These are phyloP conservation scores for Cynoglossus semilaevis DNA, from an alignment of 2,113 vertebrate genomes.

Conservation along the genomic window DNA sequence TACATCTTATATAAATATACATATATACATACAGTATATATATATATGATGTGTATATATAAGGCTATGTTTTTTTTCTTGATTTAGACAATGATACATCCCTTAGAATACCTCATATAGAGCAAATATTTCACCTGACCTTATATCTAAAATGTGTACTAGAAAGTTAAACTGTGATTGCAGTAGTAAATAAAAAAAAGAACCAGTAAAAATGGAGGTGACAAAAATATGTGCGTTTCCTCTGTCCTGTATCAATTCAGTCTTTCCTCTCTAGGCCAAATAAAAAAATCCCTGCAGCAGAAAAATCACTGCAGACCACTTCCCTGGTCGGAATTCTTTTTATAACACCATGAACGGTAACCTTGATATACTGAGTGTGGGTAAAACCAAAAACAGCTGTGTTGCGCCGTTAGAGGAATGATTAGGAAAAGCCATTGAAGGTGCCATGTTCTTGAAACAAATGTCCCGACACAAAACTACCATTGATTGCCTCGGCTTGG, in stretches of 20 bases:
- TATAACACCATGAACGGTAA: slow-evolving; percentile 26
- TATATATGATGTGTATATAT: too few relatives aligned
- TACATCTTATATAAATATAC: too few relatives aligned
- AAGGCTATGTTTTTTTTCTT: too few relatives aligned
- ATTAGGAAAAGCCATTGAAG: slow-evolving; percentile 24
- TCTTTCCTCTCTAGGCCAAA: slow-evolving; percentile 58
- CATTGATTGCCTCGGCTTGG: slow-evolving; percentile 15
- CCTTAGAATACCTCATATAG: too few relatives aligned
- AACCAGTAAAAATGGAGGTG: too few relatives aligned
- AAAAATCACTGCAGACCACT: slow-evolving; percentile 53
- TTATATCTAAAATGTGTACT: too few relatives aligned
- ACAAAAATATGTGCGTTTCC: too few relatives aligned
- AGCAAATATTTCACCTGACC: too few relatives aligned
- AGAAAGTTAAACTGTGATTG: too few relatives aligned
- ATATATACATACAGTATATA: too few relatives aligned
- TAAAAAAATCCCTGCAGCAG: slow-evolving; percentile 53
- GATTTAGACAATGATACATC: too few relatives aligned
- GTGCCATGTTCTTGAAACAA: slow-evolving; percentile 59
- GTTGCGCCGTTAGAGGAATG: slow-evolving; percentile 4
- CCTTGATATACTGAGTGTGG: slow-evolving; percentile 11
- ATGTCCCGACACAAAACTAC: slow-evolving; percentile 30
- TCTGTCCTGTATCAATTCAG: slow-evolving; percentile 60
- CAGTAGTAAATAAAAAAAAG: too few relatives aligned
- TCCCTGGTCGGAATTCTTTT: slow-evolving; percentile 27
- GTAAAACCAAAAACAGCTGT: slow-evolving; percentile 34